Evolutionary conservation across 2,888 invertebrate genomes (phyloP).

Genomic region (Vandiemenella viatica): DNA sequence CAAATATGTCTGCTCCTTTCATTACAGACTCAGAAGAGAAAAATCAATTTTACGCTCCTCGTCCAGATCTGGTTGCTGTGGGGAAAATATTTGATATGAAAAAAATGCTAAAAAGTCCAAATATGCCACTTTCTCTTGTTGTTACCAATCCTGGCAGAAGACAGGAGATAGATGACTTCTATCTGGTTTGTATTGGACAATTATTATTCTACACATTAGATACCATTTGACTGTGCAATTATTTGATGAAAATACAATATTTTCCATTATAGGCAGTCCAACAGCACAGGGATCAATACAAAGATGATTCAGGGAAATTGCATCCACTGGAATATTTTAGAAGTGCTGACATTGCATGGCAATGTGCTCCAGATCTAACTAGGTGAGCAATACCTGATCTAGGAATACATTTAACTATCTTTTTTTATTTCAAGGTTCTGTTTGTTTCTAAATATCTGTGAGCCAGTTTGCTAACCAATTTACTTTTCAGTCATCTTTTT

Average conservation of each 20-base stretch:
- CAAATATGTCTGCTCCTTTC: no score
- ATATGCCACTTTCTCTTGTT: neutral
- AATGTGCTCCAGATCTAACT: constrained; percentile 3
- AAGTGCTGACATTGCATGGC: constrained; percentile 1
- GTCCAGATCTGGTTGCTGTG: neutral
- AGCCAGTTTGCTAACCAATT: no score
- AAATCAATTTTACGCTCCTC: neutral
- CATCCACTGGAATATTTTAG: constrained; percentile 6
- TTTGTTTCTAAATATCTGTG: no score
- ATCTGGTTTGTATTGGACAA: neutral
- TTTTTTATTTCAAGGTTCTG: no score
- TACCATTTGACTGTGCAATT: no score
- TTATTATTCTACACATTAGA: no score
- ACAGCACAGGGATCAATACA: constrained; percentile 5
- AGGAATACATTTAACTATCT: no score
- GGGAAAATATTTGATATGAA: neutral
- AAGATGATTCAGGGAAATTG: constrained; percentile 3
- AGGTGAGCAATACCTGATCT: neutral
- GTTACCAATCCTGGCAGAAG: neutral
- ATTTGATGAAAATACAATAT: no score
- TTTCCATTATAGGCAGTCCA: neutral
- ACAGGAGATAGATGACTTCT: neutral
- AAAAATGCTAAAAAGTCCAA: neutral
- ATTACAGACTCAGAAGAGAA: no score
- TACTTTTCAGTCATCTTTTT: no score